Evolutionary conservation across 2,113 vertebrate genomes (phyloP), one percentile per base, ranked within the genome.

Genomic region (Hippocampus zosterae): DNA sequence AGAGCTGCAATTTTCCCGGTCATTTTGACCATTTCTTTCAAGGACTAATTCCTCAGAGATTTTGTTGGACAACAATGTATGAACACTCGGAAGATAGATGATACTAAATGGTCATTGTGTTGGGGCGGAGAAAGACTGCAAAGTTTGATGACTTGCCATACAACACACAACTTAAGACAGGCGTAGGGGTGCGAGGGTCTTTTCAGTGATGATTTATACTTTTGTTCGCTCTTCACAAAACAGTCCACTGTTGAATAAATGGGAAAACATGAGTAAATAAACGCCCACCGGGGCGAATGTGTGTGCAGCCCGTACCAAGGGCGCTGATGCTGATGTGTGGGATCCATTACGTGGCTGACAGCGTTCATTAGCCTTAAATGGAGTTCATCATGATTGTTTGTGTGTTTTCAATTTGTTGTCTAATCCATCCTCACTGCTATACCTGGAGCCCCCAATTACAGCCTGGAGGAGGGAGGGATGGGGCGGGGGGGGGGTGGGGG

Each of bases 361-460:
- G 61, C n/a, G 40, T 42, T 64, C 61, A 63, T 63, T 63, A 63
- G 19, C 40, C 40, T 41, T 40, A n/a, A 64, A n/a, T 64, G 40
- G 40, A 42, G 7, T 13, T 64, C 40, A 8, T 42, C 40, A 8
- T 42, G 40, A 42, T 23, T 6, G 40, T 64, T 63, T 13, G 21
- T 15, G 61, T 44, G 61, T 64, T 64, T 64, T 64, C 40, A 64
- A 7, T 44, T 42, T 42, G 37, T 57, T 13, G 21, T 8, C 61
- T 42, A 23, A 63, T 63, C 40, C 19, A 13, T 42, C 61, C 61
- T 63, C 19, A 25, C 2, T 23, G 55, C 55, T 25, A 27, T 27
- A 61, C 16, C 59, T 33, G 18, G 23, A 33, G 19, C 59, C 16
- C 15, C 29, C 59, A 61, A 37, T 61, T 61, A 61, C 8, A 33